Base-by-base conservation (phyloP, 1,140 invertebrate species). In the Solenopsis invicta region DNA sequence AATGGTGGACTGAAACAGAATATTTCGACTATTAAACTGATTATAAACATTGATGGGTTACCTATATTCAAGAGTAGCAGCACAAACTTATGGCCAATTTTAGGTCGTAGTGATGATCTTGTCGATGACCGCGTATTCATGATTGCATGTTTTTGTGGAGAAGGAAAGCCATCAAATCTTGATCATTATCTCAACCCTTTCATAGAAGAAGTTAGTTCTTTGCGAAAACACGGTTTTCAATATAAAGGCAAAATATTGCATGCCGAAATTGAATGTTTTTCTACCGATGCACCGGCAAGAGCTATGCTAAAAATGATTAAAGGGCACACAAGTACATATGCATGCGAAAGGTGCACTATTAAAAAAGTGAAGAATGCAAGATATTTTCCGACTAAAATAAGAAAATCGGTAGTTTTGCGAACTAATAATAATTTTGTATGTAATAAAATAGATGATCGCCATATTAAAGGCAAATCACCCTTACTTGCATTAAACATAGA, bases 311-410 rank as follows among this genome's bases (percentile, higher is more conserved):
- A 62, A 16, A 62, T 62, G 29, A 62, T 62, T 16, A 62, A 62
- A 62, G 13, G 29, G 6, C 29, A 62, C 13, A 34, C 24, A 62
- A 62, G 61, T 6, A 62, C 13, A 62, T 62, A 62, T 34, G 24
- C 54, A 12, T 62, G 29, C 29, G 5, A 62, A 62, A 62, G 13
- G n/a, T 56, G 54, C n/a, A 62, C 61, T 16, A 34, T 62, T 62
- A 34, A 62, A 62, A 62, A 34, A 62, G 24, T 62, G 18, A 34
- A 62, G 34, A 34, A 62, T 34, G 24, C 61, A 62, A 62, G 16
- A 29, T 62, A 29, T 62, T 34, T 62, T 62, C 61, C 61, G 10
- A 62, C 61, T 62, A 62, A 62, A 62, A 62, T 62, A 62, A 62
- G 6, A 3, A 62, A 62, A 29, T 62, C 61, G 24, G 61, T 62